phyloP scores from a whole-genome alignment of 2,113 vertebrate genomes.

The Turdus rufiventris region DNA sequence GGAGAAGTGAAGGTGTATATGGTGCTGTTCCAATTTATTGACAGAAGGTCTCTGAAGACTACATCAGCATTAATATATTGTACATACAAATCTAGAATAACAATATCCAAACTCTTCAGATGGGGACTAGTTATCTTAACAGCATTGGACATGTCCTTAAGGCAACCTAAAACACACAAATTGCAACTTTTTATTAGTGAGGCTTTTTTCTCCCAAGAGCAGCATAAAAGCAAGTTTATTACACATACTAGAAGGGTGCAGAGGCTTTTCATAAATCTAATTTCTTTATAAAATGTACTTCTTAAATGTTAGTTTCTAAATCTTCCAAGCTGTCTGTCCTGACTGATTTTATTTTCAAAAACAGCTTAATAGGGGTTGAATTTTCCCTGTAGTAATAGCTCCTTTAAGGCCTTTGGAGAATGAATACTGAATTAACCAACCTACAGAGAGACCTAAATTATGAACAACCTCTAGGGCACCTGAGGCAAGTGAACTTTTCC shows the following conservation, averaged over 20 bases:
- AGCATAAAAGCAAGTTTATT: constrained; percentile 27
- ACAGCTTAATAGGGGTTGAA: background rate
- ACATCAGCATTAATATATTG: background rate
- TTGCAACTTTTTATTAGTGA: constrained; percentile 15
- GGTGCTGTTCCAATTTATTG: background rate
- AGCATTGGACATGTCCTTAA: background rate
- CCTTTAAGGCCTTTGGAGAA: background rate
- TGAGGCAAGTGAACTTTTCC: background rate
- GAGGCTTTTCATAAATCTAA: background rate
- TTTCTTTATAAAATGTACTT: constrained; percentile 1
- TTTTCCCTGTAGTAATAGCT: constrained; percentile 3
- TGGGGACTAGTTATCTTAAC: background rate
- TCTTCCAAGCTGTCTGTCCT: background rate
- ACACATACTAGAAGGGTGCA: background rate
- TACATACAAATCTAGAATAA: constrained; percentile 35
- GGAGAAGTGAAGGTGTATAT: background rate
- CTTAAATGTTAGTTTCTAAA: background rate
- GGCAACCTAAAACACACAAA: constrained; percentile 23
- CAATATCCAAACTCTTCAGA: background rate
- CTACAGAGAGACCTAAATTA: background rate
- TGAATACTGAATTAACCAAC: background rate
- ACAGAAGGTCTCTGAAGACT: background rate
- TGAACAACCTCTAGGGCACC: background rate
- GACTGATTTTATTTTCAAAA: constrained; percentile 44
- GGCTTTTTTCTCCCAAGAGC: background rate